Conservation (phyloP, 2,797 vertebrate species). For the Sebastes ruberrimus region DNA sequence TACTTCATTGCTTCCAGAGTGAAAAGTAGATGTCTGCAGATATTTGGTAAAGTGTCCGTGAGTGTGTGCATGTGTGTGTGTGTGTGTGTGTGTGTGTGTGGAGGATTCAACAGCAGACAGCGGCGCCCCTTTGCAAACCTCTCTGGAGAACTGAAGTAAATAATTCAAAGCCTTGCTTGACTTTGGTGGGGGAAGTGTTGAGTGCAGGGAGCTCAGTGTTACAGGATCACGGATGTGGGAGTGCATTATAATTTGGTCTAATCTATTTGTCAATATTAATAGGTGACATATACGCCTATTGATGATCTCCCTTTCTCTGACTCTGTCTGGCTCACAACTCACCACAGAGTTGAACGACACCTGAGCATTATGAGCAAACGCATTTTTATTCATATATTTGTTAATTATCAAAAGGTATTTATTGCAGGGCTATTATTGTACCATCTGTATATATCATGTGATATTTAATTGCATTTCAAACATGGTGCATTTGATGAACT, state of each 20-base stretch:
- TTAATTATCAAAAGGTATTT: neutral
- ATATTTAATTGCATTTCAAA: slow-evolving; percentile 1
- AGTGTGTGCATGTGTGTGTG: neutral
- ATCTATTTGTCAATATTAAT: slow-evolving; percentile 12
- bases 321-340: neutral
- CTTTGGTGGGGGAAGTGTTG: slow-evolving; percentile 24
- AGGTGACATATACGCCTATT: neutral
- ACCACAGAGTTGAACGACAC: neutral
- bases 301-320: neutral
- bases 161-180: slow-evolving; percentile 58
- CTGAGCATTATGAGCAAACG: neutral
- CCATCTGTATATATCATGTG: neutral
- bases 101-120: slow-evolving; percentile 32
- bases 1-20: neutral
- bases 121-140: neutral
- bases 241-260: slow-evolving; percentile 27
- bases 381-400: neutral
- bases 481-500: slow-evolving; percentile 3
- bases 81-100: neutral
- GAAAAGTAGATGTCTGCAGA: slow-evolving; percentile 12
- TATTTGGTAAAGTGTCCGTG: slow-evolving; percentile 6
- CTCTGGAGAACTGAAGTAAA: slow-evolving; percentile 49
- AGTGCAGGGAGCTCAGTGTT: slow-evolving; percentile 17
- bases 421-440: neutral
- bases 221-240: slow-evolving; percentile 13